Conservation (phyloP, 1,140 invertebrate species). For the Penaeus japonicus region DNA sequence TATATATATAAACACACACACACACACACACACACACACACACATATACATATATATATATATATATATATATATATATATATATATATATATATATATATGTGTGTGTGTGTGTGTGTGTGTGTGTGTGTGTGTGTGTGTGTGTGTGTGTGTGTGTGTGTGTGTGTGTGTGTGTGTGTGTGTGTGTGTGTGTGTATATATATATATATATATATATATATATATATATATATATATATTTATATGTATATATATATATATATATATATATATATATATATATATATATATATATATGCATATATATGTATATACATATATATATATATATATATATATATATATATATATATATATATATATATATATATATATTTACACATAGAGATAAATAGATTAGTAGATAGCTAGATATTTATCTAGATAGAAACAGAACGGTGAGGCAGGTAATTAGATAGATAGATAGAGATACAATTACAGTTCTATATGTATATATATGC, state of each 20-base stretch:
- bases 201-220: constrained; percentile 16
- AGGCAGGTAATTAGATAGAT: too few species aligned
- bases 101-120: too few species aligned
- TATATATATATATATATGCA: background rate
- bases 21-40: constrained; percentile 1
- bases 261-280: background rate
- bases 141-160: background rate
- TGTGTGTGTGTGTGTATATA: constrained; percentile 1
- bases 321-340: background rate
- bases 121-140: background rate
- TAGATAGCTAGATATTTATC: background rate
- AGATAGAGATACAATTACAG: too few species aligned
- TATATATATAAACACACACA: background rate
- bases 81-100: background rate
- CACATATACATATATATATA: background rate
- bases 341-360: background rate
- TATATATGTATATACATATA: background rate
- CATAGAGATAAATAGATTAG: background rate
- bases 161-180: background rate
- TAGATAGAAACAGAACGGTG: background rate
- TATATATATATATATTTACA: background rate
- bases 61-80: background rate
- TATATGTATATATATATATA: background rate
- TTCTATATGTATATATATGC: too few species aligned
- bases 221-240: background rate